Evolutionary conservation across 2,888 invertebrate species (phyloP), one percentile per base, ranked within the genome.

Genomic region (Liopterus haemorrhoidalis): DNA sequence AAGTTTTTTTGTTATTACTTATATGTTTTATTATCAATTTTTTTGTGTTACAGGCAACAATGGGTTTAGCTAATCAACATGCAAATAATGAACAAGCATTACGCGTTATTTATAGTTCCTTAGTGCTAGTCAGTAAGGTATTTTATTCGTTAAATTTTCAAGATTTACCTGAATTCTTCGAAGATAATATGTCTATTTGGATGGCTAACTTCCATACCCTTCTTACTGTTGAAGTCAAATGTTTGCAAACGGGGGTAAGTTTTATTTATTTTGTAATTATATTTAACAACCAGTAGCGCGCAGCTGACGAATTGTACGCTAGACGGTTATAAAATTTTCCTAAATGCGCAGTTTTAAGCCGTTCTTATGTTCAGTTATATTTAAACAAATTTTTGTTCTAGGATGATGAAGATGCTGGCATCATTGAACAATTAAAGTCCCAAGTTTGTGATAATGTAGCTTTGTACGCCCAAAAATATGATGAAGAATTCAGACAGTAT

Each of bases 111-210:
- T 95, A 92, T 59, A 84, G 85, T 41, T 94, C 94, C 0, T 70
- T 97, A 22, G 80, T 87, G 15, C 73, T 95, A 18, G 85, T 94
- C 45, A 85, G 87, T 60, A 95, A 97, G 70, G 89, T 99, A 37
- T 99, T 97, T 72, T 92, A 92, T 68, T 96, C 96, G 0, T 76
- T 99, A 14, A 99, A 97, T 69, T 90, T 84, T 54, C 99, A 99
- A 75, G 99, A 99, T 69, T 71, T 99, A 55, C 99, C 99, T 0
- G 99, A 99, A 70, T 96, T 91, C 72, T 99, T 99, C 65, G 99
- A 99, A 68, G 97, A 99, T 64, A 94, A 96, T 66, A 94, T 99
- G 85, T 73, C 74, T 15, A 77, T 76, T 0, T 99, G 99, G 97
- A 97, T 99, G 95, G 78, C 79, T 0, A 81, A 91, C 59, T 87